Conservation (phyloP, 2,113 vertebrate genomes). For the Megaptera novaeangliae region DNA sequence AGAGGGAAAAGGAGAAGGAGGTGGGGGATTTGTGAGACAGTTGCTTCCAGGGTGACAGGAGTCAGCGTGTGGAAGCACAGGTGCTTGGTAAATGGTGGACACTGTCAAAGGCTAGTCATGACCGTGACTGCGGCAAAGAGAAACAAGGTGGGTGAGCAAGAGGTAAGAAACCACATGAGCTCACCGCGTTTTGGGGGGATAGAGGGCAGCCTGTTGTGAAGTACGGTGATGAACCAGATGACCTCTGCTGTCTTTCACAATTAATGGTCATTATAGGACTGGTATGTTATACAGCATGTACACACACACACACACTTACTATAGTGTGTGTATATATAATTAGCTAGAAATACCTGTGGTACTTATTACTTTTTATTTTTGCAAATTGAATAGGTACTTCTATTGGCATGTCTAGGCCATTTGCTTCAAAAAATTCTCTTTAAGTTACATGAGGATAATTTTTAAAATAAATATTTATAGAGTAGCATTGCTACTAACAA, state of each 20-base stretch:
- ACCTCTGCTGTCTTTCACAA: not conserved
- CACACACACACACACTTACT: not conserved
- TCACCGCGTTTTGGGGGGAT: not conserved
- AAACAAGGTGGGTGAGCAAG: not conserved
- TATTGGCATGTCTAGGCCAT: not conserved
- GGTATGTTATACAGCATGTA: not conserved
- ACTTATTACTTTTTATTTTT: not conserved
- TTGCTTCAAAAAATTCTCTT: constrained; percentile 20
- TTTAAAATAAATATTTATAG: not conserved
- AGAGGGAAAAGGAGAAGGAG: not conserved
- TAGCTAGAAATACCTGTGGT: not conserved
- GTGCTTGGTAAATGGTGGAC: not conserved
- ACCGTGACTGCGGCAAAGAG: not conserved
- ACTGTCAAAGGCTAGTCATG: not conserved
- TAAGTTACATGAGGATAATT: constrained; percentile 11
- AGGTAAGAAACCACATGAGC: not conserved
- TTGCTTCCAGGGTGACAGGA: fast-evolving
- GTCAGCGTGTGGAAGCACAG: not conserved
- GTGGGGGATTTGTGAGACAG: not conserved
- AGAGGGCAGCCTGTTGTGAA: not conserved
- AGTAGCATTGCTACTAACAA: constrained; percentile 32
- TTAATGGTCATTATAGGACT: not conserved
- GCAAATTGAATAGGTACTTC: not conserved
- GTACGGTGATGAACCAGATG: not conserved
- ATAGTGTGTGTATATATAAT: not conserved